These are phyloP conservation scores for Sycophila texana DNA, from an alignment of 2,888 invertebrate genomes.

Conservation along the genomic window DNA sequence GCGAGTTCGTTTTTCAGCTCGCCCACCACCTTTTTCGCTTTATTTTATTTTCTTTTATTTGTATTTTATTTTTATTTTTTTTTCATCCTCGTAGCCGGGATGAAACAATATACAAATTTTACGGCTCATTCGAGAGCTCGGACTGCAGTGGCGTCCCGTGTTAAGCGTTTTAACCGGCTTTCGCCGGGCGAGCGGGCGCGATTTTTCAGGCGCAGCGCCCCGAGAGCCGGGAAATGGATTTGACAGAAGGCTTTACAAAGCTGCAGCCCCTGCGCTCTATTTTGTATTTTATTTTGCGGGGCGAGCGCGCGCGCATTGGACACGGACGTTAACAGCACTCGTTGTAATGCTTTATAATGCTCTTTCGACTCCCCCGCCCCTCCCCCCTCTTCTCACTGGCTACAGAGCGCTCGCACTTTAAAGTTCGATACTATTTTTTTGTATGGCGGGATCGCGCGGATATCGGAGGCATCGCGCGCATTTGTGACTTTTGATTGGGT, in stretches of 20 bases:
- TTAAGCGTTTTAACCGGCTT: conserved; percentile 53
- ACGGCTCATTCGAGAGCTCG: conserved; percentile 48
- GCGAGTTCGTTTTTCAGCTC: conserved; percentile 31
- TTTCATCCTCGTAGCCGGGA: conserved; percentile 21
- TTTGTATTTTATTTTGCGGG: conserved; percentile 72
- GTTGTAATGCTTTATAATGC: conserved; percentile 73
- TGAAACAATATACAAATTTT: conserved; percentile 44
- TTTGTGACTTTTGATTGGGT: background rate
- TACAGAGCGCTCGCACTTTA: background rate
- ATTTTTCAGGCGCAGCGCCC: conserved; percentile 50
- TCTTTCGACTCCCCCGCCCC: conserved; percentile 52
- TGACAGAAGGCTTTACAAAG: conserved; percentile 72
- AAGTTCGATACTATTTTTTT: background rate
- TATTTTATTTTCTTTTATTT: conserved; percentile 11
- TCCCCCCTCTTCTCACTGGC: background rate
- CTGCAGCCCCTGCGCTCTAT: conserved; percentile 55
- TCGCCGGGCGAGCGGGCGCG: conserved; percentile 19
- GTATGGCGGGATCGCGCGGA: background rate
- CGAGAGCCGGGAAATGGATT: conserved; percentile 67
- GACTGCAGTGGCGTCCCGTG: conserved; percentile 26
- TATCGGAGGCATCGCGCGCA: background rate
- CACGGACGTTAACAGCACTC: conserved; percentile 74
- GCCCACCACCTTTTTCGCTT: background rate
- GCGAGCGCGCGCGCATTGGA: conserved; percentile 67
- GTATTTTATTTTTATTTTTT: background rate